Conservation (phyloP, 2,113 vertebrate species). For the Orientallactaga bullata region DNA sequence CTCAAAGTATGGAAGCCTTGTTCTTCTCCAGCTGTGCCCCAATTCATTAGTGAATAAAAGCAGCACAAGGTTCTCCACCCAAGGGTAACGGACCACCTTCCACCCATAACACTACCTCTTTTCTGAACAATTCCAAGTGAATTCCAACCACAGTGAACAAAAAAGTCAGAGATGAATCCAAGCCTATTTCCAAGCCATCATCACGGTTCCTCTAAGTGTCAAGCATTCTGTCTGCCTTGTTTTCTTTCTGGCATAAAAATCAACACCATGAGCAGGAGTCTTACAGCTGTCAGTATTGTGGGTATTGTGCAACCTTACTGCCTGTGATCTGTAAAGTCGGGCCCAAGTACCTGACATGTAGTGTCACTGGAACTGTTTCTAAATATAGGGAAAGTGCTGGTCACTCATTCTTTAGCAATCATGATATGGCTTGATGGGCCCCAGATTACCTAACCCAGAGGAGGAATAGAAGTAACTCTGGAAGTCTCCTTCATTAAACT, state of each 20-base stretch:
- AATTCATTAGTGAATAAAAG: too few species aligned
- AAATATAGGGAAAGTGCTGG: constrained; percentile 86
- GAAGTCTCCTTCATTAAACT: accelerated
- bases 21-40: accelerated
- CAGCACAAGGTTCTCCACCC: accelerated
- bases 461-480: constrained; percentile 36
- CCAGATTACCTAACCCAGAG: constrained; percentile 80
- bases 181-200: background rate
- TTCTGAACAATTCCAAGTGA: accelerated
- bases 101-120: accelerated
- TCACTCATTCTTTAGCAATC: background rate
- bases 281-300: too few species aligned
- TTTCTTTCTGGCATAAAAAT: background rate
- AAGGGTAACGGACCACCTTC: accelerated
- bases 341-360: background rate
- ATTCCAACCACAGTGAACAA: too few species aligned
- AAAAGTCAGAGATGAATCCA: background rate
- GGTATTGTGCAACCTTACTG: background rate
- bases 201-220: background rate
- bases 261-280: background rate
- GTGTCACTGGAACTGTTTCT: constrained; percentile 71
- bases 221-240: background rate
- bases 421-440: constrained; percentile 40
- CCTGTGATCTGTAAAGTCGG: background rate
- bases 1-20: background rate